Base-by-base conservation (phyloP, 2,113 vertebrate genomes). In the Parotia lawesii region DNA sequence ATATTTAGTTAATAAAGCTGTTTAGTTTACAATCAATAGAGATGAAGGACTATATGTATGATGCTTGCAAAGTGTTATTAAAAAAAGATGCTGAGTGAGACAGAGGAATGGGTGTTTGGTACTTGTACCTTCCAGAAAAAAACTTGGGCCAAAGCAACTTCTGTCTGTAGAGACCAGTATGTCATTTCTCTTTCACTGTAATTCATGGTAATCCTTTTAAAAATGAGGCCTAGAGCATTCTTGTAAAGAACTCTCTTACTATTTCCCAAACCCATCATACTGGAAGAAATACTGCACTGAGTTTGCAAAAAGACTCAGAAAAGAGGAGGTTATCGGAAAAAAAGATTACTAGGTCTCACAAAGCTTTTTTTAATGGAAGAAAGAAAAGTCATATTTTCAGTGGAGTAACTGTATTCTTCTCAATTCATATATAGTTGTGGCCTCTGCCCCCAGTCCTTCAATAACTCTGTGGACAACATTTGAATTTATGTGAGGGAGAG, bases 1-100 rank as follows among this genome's bases (percentile, higher is more conserved):
- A 51, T 74, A 71, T 87, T 88, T 90, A 73, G 75, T 90, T 95
- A 93, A 93, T 93, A 94, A 91, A 94, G 67, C 53, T 91, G 60
- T 91, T 95, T 80, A 56, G 51, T 81, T 94, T 71, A 29, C 44
- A 83, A 19, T 95, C 90, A 94, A 88, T 94, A 93, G 13, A 71
- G 38, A 83, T 74, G 67, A 95, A 79, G 31, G 56, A 89, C 38
- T 88, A 74, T 74, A 94, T 85, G 28, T 53, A n/a, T 37, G n/a
- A 51, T 60, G 78, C 31, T 86, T 87, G 27, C 44, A 85, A 83
- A 91, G 20, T 42, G 37, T 72, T 84, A 75, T 62, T 85, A 28
- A 74, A 74, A 85, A 87, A 61, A 66, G 8, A 47, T 74, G 37
- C 40, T 83, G 67, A 85, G 9, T 47, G 50, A 93, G n/a, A 84